Base-by-base conservation (phyloP, 2,888 invertebrate species). In the Aleiodes alternator region DNA sequence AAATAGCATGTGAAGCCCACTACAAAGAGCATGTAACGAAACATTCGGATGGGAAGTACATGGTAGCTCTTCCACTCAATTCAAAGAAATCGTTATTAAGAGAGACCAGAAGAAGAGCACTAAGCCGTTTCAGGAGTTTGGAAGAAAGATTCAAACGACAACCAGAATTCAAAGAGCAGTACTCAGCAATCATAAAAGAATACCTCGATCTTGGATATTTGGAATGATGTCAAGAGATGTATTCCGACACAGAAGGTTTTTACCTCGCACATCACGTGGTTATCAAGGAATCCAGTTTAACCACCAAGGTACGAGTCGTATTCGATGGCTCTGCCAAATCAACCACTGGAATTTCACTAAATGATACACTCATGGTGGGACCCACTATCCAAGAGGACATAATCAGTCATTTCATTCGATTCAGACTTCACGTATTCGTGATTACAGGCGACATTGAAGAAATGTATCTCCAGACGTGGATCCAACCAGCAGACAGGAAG, bases 231-330 rank as follows among this genome's bases (percentile, higher is more conserved):
- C 38, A 38, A 38, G 38, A 38, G 8, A 38, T 8, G 5, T 38
- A 0, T 3, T 4, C 38, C 8, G 38, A 38, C 8, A 38, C 38
- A 5, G 38, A 38, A 2, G 72, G 74, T 1, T 82, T 74, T 56
- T 86, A 83, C 61, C 51, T 87, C 1, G 84, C 86, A 9, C 85
- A 87, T 77, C 85, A 86, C 38, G 75, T 80, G 0, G 84, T 87
- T 0, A 76, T 71, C 0, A 83, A 82, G 11, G 75, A 69, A 4
- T 51, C 59, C 3, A 84, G 82, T 56, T 53, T 79, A 0, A 84
- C 84, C 0, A 85, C 84, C 0, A 83, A 83, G n/a, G 34, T 85
- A 4, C 74, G 85, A 31, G 81, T 85, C 0, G 85, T 87, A 0
- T 87, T 84, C 66, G 84, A 86, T 56, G 85, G 79, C 7, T 86